Evolutionary conservation across 2,797 vertebrate genomes (phyloP).

Genomic region (Helarctos malayanus): DNA sequence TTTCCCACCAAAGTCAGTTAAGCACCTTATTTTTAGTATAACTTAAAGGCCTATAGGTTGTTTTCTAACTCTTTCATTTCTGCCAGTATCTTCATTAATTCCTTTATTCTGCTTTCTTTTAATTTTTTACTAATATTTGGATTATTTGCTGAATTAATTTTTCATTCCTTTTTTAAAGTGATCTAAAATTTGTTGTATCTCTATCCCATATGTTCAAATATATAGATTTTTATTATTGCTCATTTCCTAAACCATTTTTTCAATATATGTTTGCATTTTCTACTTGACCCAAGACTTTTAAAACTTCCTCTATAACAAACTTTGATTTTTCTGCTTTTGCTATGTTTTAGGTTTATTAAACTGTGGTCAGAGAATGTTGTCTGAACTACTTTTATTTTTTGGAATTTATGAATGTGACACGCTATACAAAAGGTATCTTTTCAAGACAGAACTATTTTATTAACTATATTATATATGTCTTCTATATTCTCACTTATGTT

Average conservation of each 20-base stretch:
- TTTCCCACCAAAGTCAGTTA: background rate
- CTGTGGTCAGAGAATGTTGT: background rate
- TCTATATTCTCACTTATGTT: background rate
- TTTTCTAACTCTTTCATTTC: conserved; percentile 18
- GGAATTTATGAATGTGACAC: background rate
- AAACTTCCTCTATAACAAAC: background rate
- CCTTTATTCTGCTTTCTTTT: background rate
- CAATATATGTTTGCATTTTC: background rate
- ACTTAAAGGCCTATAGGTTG: background rate
- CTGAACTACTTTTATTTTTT: background rate
- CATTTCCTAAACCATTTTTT: background rate
- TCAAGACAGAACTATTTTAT: conserved; percentile 2
- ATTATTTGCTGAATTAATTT: conserved; percentile 23
- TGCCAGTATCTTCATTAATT: background rate
- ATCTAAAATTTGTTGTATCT: background rate
- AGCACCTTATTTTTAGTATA: background rate
- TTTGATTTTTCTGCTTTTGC: background rate
- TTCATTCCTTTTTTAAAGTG: conserved; percentile 13
- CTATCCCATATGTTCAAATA: background rate
- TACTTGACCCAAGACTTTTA: background rate
- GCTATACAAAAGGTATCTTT: background rate
- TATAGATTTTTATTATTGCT: background rate
- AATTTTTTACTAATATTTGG: background rate
- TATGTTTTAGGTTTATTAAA: background rate
- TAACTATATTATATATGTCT: background rate